phyloP scores from a whole-genome alignment of 1,140 invertebrate species.

The Pseudomyrmex dendroicus region DNA sequence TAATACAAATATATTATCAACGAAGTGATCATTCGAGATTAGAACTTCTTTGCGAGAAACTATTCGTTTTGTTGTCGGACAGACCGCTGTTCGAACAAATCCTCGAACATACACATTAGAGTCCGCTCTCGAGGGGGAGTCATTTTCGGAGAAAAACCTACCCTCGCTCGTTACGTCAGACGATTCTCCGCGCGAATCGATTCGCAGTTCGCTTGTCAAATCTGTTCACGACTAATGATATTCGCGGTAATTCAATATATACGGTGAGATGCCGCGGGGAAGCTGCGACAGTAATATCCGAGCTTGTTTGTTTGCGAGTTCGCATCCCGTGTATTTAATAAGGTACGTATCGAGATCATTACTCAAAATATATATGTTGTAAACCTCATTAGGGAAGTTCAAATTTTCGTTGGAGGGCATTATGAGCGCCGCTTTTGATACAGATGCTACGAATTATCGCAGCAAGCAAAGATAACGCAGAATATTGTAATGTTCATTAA shows the following conservation, averaged over 20 bases:
- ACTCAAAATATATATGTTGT: slow-evolving; percentile 2
- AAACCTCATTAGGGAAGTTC: slow-evolving; percentile 13
- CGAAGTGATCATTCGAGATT: neutral
- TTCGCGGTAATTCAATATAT: slow-evolving; percentile 22
- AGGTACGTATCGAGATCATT: slow-evolving; percentile 24
- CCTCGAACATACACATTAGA: neutral
- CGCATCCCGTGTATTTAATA: slow-evolving; percentile 32
- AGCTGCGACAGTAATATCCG: neutral
- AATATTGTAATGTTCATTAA: slow-evolving; percentile 21
- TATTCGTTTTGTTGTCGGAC: neutral
- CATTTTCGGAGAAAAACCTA: neutral
- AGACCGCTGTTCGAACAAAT: neutral
- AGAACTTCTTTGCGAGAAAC: neutral
- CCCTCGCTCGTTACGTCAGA: slow-evolving; percentile 10
- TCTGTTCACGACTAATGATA: neutral
- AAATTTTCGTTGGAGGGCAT: slow-evolving; percentile 25
- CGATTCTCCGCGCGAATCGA: slow-evolving; percentile 1
- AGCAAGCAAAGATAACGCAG: neutral
- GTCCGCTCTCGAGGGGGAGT: neutral
- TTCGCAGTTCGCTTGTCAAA: slow-evolving; percentile 35
- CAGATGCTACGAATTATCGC: neutral
- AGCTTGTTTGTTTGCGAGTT: slow-evolving; percentile 25
- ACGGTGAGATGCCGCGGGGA: neutral
- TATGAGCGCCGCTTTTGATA: slow-evolving; percentile 24
- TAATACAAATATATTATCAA: neutral